A percentile compares a stretch with the other conserved stretches of the same genome.
Conservation (phyloP, 2,797 vertebrate species). For the Miichthys miiuy region DNA sequence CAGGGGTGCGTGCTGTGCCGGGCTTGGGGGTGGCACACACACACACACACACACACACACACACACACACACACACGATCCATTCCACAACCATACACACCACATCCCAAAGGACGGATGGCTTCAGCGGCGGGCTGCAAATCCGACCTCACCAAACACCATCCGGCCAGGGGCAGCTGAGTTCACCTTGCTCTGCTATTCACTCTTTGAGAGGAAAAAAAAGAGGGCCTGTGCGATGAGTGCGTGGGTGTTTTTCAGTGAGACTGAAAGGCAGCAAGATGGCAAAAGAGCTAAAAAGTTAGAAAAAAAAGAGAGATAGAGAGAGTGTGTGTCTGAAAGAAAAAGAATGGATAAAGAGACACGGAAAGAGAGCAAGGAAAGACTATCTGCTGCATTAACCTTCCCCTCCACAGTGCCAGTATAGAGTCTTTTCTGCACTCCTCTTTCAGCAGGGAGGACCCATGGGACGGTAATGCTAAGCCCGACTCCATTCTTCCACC, state of each 20-base stretch:
- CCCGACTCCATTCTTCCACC: conserved; percentile 93
- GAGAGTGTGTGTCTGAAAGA: conserved; percentile 58
- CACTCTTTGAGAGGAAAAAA: conserved; percentile 15
- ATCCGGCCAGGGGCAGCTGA: conserved; percentile 42
- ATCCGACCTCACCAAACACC: conserved; percentile 40
- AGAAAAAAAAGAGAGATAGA: conserved; percentile 31
- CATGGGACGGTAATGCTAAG: conserved; percentile 98
- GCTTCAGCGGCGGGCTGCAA: conserved; percentile 26
- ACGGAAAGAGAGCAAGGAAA: conserved; percentile 88
- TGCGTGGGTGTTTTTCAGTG: conserved; percentile 1
- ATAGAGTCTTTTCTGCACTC: conserved; percentile 94
- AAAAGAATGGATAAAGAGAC: conserved; percentile 71
- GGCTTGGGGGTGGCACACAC: conserved; percentile 38
- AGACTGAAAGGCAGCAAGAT: conserved; percentile 47
- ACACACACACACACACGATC: conserved; percentile 36
- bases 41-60: conserved; percentile 9
- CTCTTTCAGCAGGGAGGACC: conserved; percentile 96
- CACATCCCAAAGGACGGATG: conserved; percentile 62
- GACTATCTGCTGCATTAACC: conserved; percentile 99
- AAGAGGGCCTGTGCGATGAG: conserved; percentile 9
- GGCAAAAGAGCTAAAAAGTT: conserved; percentile 48
- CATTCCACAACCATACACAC: conserved; percentile 49
- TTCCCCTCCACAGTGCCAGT: conserved; percentile 88
- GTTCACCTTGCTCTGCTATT: conserved; percentile 51
- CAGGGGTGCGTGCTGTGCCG: conserved; percentile 59